A percentile compares a stretch with the other conserved stretches of the same genome.
These are phyloP conservation scores for Nasonia longicornis DNA, from an alignment of 1,140 invertebrate species.

Conservation along the genomic window DNA sequence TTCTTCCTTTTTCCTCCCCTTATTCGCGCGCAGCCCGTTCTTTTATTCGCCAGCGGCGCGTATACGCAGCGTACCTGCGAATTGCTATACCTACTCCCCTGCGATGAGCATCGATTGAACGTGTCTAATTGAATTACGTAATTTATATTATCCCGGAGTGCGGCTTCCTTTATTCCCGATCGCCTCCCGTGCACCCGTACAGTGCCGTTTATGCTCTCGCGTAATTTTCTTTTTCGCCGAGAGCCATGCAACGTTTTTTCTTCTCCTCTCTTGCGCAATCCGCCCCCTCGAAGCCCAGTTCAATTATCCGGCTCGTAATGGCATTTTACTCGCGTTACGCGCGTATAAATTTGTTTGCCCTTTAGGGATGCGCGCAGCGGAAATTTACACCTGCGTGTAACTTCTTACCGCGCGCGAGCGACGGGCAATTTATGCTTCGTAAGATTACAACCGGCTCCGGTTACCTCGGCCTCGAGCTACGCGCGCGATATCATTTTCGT, in stretches of 20 bases:
- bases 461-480: slow-evolving; percentile 11
- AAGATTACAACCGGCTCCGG: slow-evolving; percentile 24
- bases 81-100: slow-evolving; percentile 37
- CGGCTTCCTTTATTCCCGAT: not conserved
- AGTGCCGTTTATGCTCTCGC: not conserved
- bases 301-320: not conserved
- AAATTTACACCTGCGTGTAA: slow-evolving; percentile 14
- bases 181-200: too few relatives aligned
- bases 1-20: slow-evolving; percentile 33
- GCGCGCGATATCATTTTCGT: not conserved
- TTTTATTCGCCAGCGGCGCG: not conserved
- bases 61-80: slow-evolving; percentile 41
- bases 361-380: not conserved
- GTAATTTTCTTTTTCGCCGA: not conserved
- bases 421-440: slow-evolving; percentile 11
- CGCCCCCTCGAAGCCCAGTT: not conserved
- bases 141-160: slow-evolving; percentile 56
- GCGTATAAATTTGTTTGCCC: not conserved
- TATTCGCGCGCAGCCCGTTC: not conserved
- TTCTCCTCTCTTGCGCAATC: not conserved
- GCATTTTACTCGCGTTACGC: not conserved
- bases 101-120: slow-evolving; percentile 59
- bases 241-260: not conserved
- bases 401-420: not conserved
- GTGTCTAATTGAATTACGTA: slow-evolving; percentile 64